Evolutionary conservation across 2,888 invertebrate genomes (phyloP), one percentile per base, ranked within the genome.

Genomic region (Drosophila peninsularis): DNA sequence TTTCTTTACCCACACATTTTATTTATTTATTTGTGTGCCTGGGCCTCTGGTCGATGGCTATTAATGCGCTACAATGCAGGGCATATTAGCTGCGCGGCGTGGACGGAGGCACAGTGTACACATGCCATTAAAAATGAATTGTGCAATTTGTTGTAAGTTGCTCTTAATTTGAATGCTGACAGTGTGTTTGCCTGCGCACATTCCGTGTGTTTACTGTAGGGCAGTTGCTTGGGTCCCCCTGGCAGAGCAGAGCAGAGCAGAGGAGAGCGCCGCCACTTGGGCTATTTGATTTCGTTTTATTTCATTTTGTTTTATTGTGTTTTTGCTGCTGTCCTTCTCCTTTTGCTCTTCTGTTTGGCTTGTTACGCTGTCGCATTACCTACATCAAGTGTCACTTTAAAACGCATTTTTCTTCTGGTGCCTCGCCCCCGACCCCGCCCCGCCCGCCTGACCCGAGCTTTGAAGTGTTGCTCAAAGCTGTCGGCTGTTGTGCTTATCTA

Each of bases 361-460:
- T 85, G 79, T 84, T 88, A 65, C 47, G 75, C 88, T 87, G 82
- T 82, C 88, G 85, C 71, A 84, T 87, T 82, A 82, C 82, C 82
- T 88, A 88, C 78, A 82, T 82, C 80, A 88, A 82, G 75, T 80
- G 87, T 88, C 88, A 83, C 83, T 86, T 88, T 88, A 83, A 86
- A 88, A 83, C 86, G 88, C 82, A 85, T 83, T 83, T 88, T 86
- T 86, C 80, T 80, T 82, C 64, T 61, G 49, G 54, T 64, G 41
- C 34, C 53, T 24, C 36, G 36, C 37, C 27, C 55, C 32, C 42
- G 5, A 24, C 36, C 58, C 32, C 42, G 27, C 3, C 2, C 24
- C 4, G 19, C 2, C 49, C 3, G 9, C 24, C 53, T 14, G 47
- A 47, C 47, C 41, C 39, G 24, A 6, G 37, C 54, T 61, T 69